Evolutionary conservation across 1,140 invertebrate species (phyloP), one percentile per base, ranked within the genome.

Genomic region (Megalopta genalis): DNA sequence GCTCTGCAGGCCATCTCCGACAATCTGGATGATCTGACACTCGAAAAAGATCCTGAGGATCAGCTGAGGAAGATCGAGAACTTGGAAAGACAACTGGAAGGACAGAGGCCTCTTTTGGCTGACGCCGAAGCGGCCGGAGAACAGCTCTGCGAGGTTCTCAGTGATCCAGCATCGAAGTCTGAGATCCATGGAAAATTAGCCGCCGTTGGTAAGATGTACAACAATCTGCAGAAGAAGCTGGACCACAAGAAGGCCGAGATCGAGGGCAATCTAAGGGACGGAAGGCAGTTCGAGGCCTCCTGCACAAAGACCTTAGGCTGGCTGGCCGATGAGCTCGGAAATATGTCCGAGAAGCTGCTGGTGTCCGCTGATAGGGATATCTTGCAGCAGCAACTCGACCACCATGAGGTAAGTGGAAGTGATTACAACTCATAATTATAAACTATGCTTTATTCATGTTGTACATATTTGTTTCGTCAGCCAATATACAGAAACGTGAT

Each of bases 121-220:
- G 97, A 98, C 91, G 95, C 97, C 39, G 97, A 98, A 91, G 95
- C 96, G 8, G 95, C 98, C 0, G 98, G 97, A 16, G 96, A 96
- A 16, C 96, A 98, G 54, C 91, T 99, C 0, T 97, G 96, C 88
- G 96, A 97, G 76, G 97, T 98, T 64, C 93, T 99, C n/a, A 97
- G 97, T 76, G 98, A 99, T 92, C 95, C 97, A 7, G 96, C 97
- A 0, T 97, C 97, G 0, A 95, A 97, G 77, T 96, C 96, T 37
- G 98, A 99, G 90, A 97, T 99, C 70, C 97, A 97, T 92, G 95
- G 95, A 66, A 98, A 99, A 91, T 93, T 99, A 27, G 94, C 95
- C 0, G 96, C 96, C 6, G 94, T 98, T 32, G 96, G 95, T n/a
- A 94, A 97, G 64, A 95, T 97, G 88, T 98, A 98, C 88, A 96